Conservation (phyloP, 2,888 invertebrate species). For the Clepsis dumicolana region DNA sequence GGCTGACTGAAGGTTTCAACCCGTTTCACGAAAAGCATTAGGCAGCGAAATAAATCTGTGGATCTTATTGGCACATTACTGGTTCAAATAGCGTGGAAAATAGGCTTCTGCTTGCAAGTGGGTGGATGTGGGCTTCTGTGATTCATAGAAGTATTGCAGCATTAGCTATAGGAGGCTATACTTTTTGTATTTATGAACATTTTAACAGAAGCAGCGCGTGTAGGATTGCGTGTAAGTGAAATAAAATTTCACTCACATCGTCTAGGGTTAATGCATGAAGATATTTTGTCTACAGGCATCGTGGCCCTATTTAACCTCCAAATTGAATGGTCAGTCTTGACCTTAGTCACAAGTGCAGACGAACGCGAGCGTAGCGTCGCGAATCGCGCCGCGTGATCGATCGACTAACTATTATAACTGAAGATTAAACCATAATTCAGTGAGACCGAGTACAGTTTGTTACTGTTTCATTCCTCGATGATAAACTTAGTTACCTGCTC, state of each 20-base stretch:
- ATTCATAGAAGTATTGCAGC: not conserved
- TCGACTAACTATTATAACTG: constrained; percentile 14
- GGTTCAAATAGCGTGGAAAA: not conserved
- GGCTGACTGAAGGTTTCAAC: not conserved
- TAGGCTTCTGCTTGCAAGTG: not conserved
- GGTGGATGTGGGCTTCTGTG: not conserved
- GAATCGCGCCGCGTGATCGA: constrained; percentile 18
- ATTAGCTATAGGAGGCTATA: not conserved
- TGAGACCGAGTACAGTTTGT: constrained; percentile 22
- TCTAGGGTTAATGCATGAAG: no score
- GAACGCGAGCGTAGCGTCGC: constrained; percentile 1
- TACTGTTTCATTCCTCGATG: constrained; percentile 1
- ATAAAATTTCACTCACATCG: no score
- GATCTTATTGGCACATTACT: not conserved
- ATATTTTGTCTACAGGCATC: no score
- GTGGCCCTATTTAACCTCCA: not conserved
- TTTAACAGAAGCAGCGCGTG: not conserved
- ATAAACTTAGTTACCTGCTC: not conserved
- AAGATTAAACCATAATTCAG: constrained; percentile 18
- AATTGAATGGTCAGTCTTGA: constrained; percentile 1
- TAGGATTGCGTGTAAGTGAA: no score
- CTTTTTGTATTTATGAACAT: not conserved
- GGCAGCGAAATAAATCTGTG: not conserved
- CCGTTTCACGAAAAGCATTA: not conserved
- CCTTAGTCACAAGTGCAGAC: not conserved